Percentiles rank a stretch among this genome's conserved stretches.
Evolutionary conservation across 2,888 invertebrate species (phyloP).

Genomic region (Linyphia triangularis): DNA sequence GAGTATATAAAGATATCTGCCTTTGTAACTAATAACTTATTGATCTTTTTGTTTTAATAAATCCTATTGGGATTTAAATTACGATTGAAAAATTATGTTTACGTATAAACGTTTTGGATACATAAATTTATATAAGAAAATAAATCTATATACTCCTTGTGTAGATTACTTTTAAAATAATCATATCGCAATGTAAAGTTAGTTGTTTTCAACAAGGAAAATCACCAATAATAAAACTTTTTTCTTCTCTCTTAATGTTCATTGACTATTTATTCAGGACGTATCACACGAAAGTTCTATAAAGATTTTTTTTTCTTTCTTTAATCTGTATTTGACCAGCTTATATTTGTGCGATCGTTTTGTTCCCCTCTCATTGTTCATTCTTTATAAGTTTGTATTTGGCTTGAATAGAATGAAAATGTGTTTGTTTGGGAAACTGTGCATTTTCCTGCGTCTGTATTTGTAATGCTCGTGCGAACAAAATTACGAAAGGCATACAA

Average conservation of each 20-base stretch:
- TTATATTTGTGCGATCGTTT: slow-evolving; percentile 50
- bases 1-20: no score
- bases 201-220: slow-evolving; percentile 21
- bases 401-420: slow-evolving; percentile 2
- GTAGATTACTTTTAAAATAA: no score
- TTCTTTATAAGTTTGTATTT: slow-evolving; percentile 18
- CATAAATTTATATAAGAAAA: no score
- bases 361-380: slow-evolving; percentile 25
- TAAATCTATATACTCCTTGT: no score
- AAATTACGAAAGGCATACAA: not conserved
- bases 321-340: slow-evolving; percentile 37
- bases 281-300: not conserved
- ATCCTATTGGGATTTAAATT: no score
- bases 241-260: slow-evolving; percentile 14
- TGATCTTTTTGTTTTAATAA: no score
- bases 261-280: slow-evolving; percentile 20
- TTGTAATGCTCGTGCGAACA: not conserved
- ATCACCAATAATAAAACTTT: slow-evolving; percentile 22
- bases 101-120: no score
- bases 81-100: no score
- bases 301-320: not conserved
- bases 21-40: no score
- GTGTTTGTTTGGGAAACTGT: not conserved
- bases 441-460: not conserved
- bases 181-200: no score